These are phyloP conservation scores for Clitarchus hookeri DNA, from an alignment of 2,888 invertebrate genomes.

Conservation along the genomic window DNA sequence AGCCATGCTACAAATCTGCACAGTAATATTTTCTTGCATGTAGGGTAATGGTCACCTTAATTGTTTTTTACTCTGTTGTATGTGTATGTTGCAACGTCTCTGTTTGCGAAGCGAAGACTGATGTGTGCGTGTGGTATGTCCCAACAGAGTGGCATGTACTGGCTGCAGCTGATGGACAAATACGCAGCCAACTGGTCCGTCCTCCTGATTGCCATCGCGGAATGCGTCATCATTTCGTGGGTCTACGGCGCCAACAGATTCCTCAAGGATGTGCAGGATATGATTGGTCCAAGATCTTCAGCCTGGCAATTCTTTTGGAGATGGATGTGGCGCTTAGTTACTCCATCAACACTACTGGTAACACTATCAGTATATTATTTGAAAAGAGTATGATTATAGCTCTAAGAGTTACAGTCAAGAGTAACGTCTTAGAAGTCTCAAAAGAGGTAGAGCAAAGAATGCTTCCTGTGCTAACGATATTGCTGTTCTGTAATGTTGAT, in stretches of 20 bases:
- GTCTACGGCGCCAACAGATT: slow-evolving; percentile 56
- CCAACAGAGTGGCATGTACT: slow-evolving; percentile 74
- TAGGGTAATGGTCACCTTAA: too few relatives aligned
- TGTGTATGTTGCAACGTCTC: too few relatives aligned
- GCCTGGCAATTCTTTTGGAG: slow-evolving; percentile 73
- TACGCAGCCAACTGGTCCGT: slow-evolving; percentile 82
- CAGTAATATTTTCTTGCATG: too few relatives aligned
- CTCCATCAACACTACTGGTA: slow-evolving; percentile 75
- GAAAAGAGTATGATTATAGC: too few relatives aligned
- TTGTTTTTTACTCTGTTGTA: too few relatives aligned
- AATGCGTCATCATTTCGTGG: slow-evolving; percentile 58
- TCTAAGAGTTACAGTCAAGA: too few relatives aligned
- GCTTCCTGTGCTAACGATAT: too few relatives aligned
- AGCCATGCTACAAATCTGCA: too few relatives aligned
- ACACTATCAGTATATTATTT: slow-evolving; percentile 42
- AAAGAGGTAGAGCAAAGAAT: too few relatives aligned
- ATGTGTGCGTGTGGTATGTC: background rate
- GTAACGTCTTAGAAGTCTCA: too few relatives aligned
- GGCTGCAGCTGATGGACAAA: slow-evolving; percentile 77
- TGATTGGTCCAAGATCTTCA: slow-evolving; percentile 61
- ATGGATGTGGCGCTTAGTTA: slow-evolving; percentile 76
- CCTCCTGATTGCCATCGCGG: slow-evolving; percentile 71
- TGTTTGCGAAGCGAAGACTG: background rate
- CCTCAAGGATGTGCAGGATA: slow-evolving; percentile 53
- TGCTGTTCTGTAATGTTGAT: too few relatives aligned